Conservation (phyloP, 2,113 vertebrate species). For the Prolemur simus region DNA sequence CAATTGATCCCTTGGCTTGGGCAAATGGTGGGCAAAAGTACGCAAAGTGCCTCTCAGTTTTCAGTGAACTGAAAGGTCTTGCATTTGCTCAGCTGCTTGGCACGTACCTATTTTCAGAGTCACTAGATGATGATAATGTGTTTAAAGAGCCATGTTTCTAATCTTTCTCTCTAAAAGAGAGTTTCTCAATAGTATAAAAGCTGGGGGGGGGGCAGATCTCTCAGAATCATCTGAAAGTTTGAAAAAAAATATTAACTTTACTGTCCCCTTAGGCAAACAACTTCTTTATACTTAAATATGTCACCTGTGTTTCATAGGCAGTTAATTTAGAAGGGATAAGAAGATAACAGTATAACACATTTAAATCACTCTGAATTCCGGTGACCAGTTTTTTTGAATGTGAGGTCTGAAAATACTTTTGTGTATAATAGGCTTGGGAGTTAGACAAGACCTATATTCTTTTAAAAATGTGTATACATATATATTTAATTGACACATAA, state of each 20-base stretch:
- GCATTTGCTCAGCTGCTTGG: slow-evolving; percentile 24
- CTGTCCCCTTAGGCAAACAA: neutral
- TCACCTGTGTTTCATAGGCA: neutral
- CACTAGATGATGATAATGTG: neutral
- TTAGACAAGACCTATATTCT: neutral
- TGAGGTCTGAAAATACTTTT: neutral
- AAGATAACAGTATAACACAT: neutral
- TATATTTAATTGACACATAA: neutral
- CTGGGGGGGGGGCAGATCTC: neutral
- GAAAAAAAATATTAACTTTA: neutral
- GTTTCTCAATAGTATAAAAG: neutral
- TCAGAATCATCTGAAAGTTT: neutral
- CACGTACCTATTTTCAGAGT: slow-evolving; percentile 33
- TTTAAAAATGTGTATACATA: neutral
- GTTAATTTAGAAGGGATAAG: neutral
- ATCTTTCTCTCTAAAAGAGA: slow-evolving; percentile 31
- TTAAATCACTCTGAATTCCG: neutral
- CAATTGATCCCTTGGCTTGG: slow-evolving; percentile 58
- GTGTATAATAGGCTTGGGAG: neutral
- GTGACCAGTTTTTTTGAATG: neutral
- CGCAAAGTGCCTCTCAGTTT: slow-evolving; percentile 4
- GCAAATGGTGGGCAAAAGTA: slow-evolving; percentile 31
- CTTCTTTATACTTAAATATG: neutral
- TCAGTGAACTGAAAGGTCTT: slow-evolving; percentile 19
- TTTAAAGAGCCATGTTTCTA: slow-evolving; percentile 25